Evolutionary conservation across 2,113 vertebrate genomes (phyloP).

Genomic region (Eulemur rufifrons): DNA sequence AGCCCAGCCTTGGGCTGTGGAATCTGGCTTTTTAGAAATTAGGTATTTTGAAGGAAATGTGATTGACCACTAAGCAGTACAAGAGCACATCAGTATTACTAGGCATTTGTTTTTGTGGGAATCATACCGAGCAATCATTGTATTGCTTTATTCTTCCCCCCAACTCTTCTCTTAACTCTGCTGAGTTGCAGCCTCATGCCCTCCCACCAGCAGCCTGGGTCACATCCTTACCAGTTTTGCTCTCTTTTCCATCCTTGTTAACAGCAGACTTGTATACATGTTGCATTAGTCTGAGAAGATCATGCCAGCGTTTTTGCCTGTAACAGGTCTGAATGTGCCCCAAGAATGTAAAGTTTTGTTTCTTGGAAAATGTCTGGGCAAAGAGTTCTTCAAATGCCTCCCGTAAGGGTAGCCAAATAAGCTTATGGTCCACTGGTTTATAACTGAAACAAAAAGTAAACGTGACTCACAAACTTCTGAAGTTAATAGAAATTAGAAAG

Average conservation of each 20-base stretch:
- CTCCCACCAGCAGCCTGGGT: not conserved
- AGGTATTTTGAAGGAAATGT: not conserved
- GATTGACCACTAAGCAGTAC: not conserved
- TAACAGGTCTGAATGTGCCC: constrained; percentile 98
- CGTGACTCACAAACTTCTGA: constrained; percentile 22
- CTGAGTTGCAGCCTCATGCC: not conserved
- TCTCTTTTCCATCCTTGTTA: constrained; percentile 88
- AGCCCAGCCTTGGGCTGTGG: not conserved
- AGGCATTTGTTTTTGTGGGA: not conserved
- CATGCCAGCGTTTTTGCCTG: constrained; percentile 94
- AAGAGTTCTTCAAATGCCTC: constrained; percentile 98
- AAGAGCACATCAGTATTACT: not conserved
- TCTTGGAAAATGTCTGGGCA: constrained; percentile 95
- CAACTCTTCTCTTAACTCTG: not conserved
- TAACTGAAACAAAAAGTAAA: constrained; percentile 85
- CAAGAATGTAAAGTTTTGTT: constrained; percentile 96
- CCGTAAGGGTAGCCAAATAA: constrained; percentile 94
- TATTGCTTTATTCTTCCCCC: not conserved
- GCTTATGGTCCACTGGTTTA: constrained; percentile 95
- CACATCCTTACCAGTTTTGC: constrained; percentile 86
- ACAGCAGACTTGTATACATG: constrained; percentile 95
- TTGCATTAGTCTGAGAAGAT: constrained; percentile 96
- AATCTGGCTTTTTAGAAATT: not conserved
- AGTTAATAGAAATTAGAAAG: not conserved
- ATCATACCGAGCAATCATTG: not conserved